Evolutionary conservation across 2,113 vertebrate species (phyloP), one percentile per base, ranked within the genome.

Genomic region (Thymallus thymallus): DNA sequence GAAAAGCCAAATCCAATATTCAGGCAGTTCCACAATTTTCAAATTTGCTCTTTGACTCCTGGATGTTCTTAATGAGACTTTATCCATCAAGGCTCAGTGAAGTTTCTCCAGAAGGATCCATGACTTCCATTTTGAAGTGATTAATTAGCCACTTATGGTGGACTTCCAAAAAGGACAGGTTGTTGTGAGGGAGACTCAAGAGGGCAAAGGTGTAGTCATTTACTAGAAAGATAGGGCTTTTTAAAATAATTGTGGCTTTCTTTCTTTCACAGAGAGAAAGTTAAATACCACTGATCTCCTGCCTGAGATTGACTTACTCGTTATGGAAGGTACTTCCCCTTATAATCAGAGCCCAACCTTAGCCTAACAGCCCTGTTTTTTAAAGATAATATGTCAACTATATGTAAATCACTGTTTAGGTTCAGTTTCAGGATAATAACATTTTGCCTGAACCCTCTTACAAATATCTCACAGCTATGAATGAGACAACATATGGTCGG

Each of bases 281-380:
- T 94, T 94, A 85, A 94, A 93, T 92, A 92, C 93, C 90, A 91
- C 94, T 90, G 95, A 97, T 90, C 94, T 96, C 87, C 95, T 97
- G 93, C 96, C 96, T 93, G 96, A 60, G n/a, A 94, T 97, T 96
- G 94, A 95, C 93, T 95, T 96, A 94, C 56, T 60, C n/a, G 56
- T 60, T 60, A 60, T 60, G 56, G 56, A 60, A 60, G 83, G 80
- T 84, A 84, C 76, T 81, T 51, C 16, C 48, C 48, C 16, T 5
- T 51, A 51, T 51, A 18, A 10, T 41, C 35, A 51, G 48, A 51
- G 48, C 4, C 80, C 9, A 79, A 62, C 67, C 56, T 41, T 73
- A 12, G n/a, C 3, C 30, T 29, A 29, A 35, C 13, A 46, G 2
- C 22, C 5, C 4, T 22, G 20, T 3, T n/a, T 51, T 5, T 51